Base-by-base conservation (phyloP, 30 jellyfish, hydroid and myxozoan genomes). In the Phacellophora camtschatica region DNA sequence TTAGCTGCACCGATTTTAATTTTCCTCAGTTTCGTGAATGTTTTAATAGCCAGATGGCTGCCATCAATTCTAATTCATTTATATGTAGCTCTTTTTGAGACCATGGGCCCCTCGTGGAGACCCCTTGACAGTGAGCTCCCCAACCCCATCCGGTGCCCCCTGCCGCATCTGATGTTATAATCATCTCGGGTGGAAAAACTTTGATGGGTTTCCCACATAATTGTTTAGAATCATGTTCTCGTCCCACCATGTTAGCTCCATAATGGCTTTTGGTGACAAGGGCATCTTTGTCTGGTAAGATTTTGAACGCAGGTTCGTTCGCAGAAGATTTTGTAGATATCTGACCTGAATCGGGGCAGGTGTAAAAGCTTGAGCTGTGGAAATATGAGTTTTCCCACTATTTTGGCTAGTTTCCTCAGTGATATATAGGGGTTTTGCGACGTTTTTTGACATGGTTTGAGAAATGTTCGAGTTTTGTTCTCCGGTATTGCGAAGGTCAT, bases 281-380 rank as follows among this genome's bases (percentile, higher is more conserved):
- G 12, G 23, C 35, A 55, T 9, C 12, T 1, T 27, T 3, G 57
- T 1, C 36, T 55, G 32, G 69, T 65, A 65, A 9, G 59, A 65
- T 65, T 65, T 65, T 29, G 12, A 2, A 32, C 50, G 42, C 74
- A 70, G 72, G 34, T 39, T 70, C 74, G 30, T 16, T 28, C 41
- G 63, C 76, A 73, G 58, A 1, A 51, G 30, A 31, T 73, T 49
- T 42, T 73, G 86, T 7, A 73, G 74, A 25, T 7, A 46, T 49
- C 75, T 51, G 59, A 73, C 86, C 74, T 73, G 81, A 13, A 66
- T 2, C 2, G 86, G 86, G 59, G 86, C 86, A 23, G 74, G 75
- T 49, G 86, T 46, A 55, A 73, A 73, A 7, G 86, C 86, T 29
- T 51, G 86, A 22, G 86, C 86, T 7, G 86, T 48, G 2, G 86